Conservation (phyloP, 2,797 vertebrate species). For the Acomys russatus region DNA sequence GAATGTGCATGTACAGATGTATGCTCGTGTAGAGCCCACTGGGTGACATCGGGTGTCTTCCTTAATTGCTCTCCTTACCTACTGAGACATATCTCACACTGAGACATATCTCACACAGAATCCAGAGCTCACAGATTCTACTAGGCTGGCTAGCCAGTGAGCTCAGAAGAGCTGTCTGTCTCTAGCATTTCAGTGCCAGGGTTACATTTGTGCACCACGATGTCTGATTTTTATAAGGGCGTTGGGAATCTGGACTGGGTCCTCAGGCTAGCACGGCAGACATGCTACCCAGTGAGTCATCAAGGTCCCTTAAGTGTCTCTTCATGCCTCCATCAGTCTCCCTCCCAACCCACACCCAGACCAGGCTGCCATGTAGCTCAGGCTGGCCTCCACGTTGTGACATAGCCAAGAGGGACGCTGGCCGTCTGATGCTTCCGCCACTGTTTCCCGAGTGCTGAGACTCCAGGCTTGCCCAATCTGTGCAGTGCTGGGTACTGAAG, state of each 20-base stretch:
- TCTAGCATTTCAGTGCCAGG: background rate
- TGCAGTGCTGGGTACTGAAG: background rate
- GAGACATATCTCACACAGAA: background rate
- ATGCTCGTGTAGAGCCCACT: background rate
- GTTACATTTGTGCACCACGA: background rate
- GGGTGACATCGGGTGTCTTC: too few species aligned
- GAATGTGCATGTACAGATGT: background rate
- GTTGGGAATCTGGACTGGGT: background rate
- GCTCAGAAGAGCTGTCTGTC: background rate
- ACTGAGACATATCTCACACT: too few species aligned
- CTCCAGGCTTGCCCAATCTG: background rate
- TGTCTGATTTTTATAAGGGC: background rate
- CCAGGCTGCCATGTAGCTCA: background rate
- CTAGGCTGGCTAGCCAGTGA: background rate
- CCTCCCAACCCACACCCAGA: too few species aligned
- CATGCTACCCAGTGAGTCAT: background rate
- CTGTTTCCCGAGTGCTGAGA: background rate
- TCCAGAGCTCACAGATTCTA: background rate
- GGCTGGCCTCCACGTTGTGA: background rate
- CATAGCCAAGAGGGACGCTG: too few species aligned
- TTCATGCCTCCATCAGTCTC: background rate
- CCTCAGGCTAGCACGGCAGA: background rate
- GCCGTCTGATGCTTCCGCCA: background rate
- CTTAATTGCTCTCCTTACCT: background rate
- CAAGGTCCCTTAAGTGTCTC: background rate